Evolutionary conservation across 2,113 vertebrate genomes (phyloP).

Genomic region (Dicrurus megarhynchus): DNA sequence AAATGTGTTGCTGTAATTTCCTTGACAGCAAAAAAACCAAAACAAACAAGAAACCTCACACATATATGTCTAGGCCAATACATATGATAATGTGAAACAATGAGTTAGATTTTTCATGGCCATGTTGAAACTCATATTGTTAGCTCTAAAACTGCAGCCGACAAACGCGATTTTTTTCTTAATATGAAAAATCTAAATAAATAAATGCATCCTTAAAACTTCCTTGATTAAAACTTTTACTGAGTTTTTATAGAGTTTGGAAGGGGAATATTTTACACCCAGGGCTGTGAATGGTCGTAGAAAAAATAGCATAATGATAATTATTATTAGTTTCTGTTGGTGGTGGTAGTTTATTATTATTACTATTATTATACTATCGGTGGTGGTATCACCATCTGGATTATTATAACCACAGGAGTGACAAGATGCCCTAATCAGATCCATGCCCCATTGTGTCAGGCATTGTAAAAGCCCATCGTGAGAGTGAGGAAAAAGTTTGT

Average conservation of each 20-base stretch:
- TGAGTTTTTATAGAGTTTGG: background rate
- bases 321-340: background rate
- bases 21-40: constrained; percentile 45
- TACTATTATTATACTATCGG: background rate
- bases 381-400: background rate
- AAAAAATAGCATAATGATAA: background rate
- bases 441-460: background rate
- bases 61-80: constrained; percentile 33
- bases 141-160: background rate
- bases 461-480: background rate
- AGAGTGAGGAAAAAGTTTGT: constrained; percentile 19
- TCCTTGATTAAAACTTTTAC: background rate
- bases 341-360: background rate
- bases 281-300: background rate
- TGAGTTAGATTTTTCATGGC: constrained; percentile 30
- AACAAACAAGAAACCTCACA: constrained; percentile 56
- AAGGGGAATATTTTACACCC: background rate
- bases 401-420: background rate
- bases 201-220: background rate
- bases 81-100: constrained; percentile 51
- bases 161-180: background rate
- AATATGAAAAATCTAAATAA: background rate
- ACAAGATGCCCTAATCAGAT: constrained; percentile 3
- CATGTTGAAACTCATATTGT: constrained; percentile 21
- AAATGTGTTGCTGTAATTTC: constrained; percentile 50